phyloP scores from a whole-genome alignment of 2,888 invertebrate species.

The Temnothorax unifasciatus region DNA sequence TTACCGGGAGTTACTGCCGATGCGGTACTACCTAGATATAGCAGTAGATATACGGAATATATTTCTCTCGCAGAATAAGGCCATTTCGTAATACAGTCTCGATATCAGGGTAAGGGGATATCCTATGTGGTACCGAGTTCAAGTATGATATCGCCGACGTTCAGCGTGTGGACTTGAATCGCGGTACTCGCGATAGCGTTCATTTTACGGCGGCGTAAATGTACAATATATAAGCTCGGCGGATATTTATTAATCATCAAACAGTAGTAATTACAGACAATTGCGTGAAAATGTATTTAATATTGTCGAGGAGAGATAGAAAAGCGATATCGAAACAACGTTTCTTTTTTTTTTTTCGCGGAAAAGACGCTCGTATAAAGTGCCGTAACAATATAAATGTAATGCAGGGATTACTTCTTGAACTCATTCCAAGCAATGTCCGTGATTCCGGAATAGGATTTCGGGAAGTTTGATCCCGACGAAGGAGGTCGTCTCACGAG shows the following conservation, averaged over 20 bases:
- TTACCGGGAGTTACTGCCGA: slow-evolving; percentile 54
- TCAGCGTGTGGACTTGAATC: slow-evolving; percentile 17
- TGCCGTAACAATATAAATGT: not conserved
- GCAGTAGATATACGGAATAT: slow-evolving; percentile 36
- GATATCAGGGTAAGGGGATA: slow-evolving; percentile 9
- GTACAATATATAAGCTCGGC: not conserved
- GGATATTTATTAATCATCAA: not conserved
- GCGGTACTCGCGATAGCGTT: not conserved
- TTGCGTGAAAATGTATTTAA: not conserved
- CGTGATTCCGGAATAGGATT: slow-evolving; percentile 17
- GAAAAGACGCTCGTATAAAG: not conserved
- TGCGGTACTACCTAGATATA: slow-evolving; percentile 31
- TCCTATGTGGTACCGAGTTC: not conserved
- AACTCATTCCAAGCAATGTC: slow-evolving; percentile 29
- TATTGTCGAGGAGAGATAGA: not conserved
- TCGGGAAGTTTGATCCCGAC: not conserved
- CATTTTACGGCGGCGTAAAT: not conserved
- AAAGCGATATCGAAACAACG: not conserved
- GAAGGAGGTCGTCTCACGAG: slow-evolving; percentile 59
- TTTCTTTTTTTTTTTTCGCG: not conserved
- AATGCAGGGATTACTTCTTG: not conserved
- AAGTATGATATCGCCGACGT: not conserved
- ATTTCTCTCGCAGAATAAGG: slow-evolving; percentile 21
- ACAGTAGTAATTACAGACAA: not conserved
- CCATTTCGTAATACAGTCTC: slow-evolving; percentile 1